Evolutionary conservation across 2,797 vertebrate genomes (phyloP), one percentile per base, ranked within the genome.

Genomic region (Syngnathus rostellatus): DNA sequence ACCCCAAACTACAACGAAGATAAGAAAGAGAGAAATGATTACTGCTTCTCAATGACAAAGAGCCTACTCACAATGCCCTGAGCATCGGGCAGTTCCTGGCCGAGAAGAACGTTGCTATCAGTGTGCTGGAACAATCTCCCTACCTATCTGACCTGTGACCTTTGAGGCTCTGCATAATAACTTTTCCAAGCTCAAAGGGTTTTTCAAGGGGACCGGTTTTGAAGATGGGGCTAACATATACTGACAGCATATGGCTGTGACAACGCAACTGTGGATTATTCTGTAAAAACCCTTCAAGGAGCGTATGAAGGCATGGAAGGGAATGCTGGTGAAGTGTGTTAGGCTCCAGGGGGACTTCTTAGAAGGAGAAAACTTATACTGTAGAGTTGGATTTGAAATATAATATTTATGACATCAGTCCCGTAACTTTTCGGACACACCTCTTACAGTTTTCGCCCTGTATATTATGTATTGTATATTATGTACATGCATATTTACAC

Each of bases 371-470:
- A 51, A n/a, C 50, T 51, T 51, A n/a, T 51, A 21, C 50, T 51
- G n/a, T 21, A 51, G 50, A 46, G n/a, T 51, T n/a, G 50, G 50
- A 21, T 51, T 51, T 51, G 50, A 51, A 51, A 51, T 51, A 51
- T 51, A 51, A 21, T 21, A 21, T 51, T 21, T 21, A 51, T 21
- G 50, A 51, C 2, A 51, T 14, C n/a, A 21, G n/a, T 51, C n/a
- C n/a, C 3, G 50, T n/a, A 51, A 8, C 19, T 51, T 51, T 51
- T 51, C 50, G 21, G 6, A 51, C 50, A 50, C 6, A n/a, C 48
- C 2, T 12, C 23, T 12, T 5, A 6, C 14, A 46, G 53, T 54
- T 25, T 54, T 11, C 14, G 31, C 31, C 3, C 8, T 12, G 3
- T 25, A 25, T 31, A 25, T 55, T 31, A 17, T 51, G 50, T 55